phyloP scores from a whole-genome alignment of 2,113 vertebrate genomes.

The Leiothrix lutea region DNA sequence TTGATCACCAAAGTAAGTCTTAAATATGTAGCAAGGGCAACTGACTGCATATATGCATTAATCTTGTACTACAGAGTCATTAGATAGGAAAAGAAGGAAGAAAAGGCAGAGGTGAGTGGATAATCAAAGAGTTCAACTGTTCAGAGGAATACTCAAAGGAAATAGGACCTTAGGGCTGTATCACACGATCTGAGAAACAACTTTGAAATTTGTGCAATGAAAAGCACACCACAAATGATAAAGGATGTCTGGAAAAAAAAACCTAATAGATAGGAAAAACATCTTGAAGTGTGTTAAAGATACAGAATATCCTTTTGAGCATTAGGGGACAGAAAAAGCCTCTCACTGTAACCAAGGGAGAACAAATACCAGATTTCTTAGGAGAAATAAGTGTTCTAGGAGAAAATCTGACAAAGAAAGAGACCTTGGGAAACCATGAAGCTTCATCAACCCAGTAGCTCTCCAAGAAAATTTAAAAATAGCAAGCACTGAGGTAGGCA shows the following conservation, averaged over 20 bases:
- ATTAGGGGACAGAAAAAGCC: not conserved
- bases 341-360: not conserved
- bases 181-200: not conserved
- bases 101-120: not conserved
- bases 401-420: not conserved
- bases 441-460: not conserved
- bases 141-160: not conserved
- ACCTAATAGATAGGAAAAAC: not conserved
- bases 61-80: not conserved
- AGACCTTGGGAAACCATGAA: not conserved
- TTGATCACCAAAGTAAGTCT: not conserved
- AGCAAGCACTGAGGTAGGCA: not conserved
- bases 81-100: not conserved
- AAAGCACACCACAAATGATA: not conserved
- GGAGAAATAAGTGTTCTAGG: not conserved
- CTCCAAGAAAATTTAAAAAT: not conserved
- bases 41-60: not conserved
- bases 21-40: not conserved
- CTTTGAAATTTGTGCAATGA: not conserved
- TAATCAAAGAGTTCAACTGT: not conserved
- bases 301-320: not conserved
- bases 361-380: not conserved
- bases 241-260: not conserved
- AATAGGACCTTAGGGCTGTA: not conserved
- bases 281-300: not conserved